These are phyloP conservation scores for Maylandia zebra DNA, from an alignment of 2,113 vertebrate species.

Conservation along the genomic window DNA sequence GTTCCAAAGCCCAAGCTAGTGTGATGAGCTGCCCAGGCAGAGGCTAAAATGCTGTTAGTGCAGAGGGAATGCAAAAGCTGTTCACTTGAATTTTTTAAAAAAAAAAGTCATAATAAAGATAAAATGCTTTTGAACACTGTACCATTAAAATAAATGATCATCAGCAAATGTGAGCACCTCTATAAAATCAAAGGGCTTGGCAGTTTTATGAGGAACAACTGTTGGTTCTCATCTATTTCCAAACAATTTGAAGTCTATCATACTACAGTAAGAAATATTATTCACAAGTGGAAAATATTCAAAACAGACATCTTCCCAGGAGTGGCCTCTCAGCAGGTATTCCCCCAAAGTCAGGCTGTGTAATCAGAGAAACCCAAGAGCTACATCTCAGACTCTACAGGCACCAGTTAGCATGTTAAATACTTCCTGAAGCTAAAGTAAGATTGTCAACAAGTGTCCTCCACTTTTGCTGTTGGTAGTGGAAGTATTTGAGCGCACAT, in stretches of 20 bases:
- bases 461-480: not conserved
- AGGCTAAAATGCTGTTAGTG: not conserved
- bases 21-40: conserved; percentile 19
- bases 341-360: not conserved
- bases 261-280: not conserved
- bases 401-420: not conserved
- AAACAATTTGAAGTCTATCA: not conserved
- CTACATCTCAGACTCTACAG: not conserved
- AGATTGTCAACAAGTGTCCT: not conserved
- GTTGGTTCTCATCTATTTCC: not conserved
- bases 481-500: not conserved
- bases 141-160: not conserved
- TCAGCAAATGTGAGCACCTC: not conserved
- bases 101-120: not conserved
- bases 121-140: not conserved
- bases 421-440: not conserved
- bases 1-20: conserved; percentile 10
- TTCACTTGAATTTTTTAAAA: not conserved
- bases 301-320: not conserved
- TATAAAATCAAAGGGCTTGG: not conserved
- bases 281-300: not conserved
- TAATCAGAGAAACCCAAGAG: not conserved
- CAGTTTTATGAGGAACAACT: not conserved
- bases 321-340: not conserved
- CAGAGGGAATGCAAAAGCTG: not conserved